A percentile compares a stretch with the other conserved stretches of the same genome.
Conservation (phyloP, 2,797 vertebrate species). For the Tolypeutes matacus region DNA sequence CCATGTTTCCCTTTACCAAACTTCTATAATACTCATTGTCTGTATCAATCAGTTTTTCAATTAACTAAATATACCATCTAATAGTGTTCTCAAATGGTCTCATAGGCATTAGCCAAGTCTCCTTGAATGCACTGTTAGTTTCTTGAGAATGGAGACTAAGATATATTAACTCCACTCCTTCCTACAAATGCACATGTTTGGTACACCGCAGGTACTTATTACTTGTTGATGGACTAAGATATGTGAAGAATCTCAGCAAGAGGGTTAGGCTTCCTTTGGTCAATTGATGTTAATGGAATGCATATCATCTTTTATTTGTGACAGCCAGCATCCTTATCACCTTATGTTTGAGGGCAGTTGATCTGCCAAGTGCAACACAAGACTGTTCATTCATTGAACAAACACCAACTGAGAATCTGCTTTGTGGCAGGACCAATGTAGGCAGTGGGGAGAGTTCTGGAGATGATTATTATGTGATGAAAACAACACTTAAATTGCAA, state of each 20-base stretch:
- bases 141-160: not conserved
- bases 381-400: conserved; percentile 52
- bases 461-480: conserved; percentile 25
- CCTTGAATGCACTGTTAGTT: not conserved
- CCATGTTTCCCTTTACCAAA: conserved; percentile 33
- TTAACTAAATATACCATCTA: conserved; percentile 15
- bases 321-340: conserved; percentile 14
- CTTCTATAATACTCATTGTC: not conserved
- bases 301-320: not conserved
- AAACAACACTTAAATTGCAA: not conserved
- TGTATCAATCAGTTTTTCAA: conserved; percentile 29
- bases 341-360: not conserved
- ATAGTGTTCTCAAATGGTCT: conserved; percentile 23
- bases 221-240: conserved; percentile 17
- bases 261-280: not conserved
- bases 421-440: not conserved
- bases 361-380: conserved; percentile 23
- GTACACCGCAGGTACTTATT: not conserved
- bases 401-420: conserved; percentile 26
- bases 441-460: not conserved
- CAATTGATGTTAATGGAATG: not conserved
- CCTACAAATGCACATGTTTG: not conserved
- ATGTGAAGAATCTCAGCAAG: conserved; percentile 53
- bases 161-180: conserved; percentile 19
- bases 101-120: conserved; percentile 33